Percentiles rank a stretch among this genome's conserved stretches.
These are phyloP conservation scores for Cyprinus carpio DNA, from an alignment of 2,113 vertebrate species.

Conservation along the genomic window DNA sequence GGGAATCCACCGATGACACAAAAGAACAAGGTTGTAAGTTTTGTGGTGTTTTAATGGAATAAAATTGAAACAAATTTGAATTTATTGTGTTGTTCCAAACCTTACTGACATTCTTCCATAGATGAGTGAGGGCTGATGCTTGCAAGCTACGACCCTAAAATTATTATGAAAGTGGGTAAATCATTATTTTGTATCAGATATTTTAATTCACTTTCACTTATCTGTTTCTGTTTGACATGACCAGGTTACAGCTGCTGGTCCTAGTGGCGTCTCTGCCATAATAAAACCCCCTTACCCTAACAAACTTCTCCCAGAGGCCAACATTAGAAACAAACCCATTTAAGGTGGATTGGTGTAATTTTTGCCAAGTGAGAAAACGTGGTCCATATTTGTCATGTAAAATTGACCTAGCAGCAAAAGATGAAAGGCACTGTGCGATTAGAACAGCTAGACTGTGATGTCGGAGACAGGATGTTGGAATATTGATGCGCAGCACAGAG, in stretches of 20 bases:
- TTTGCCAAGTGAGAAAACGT: background rate
- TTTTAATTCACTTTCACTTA: background rate
- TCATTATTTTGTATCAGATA: background rate
- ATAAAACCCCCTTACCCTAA: slow-evolving; percentile 20
- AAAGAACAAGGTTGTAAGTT: background rate
- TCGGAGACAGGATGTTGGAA: slow-evolving; percentile 63
- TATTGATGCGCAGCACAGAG: slow-evolving; percentile 62
- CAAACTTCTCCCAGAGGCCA: background rate
- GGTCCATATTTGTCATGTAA: slow-evolving; percentile 37
- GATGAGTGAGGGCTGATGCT: background rate
- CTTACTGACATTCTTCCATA: background rate
- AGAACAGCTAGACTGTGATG: slow-evolving; percentile 50
- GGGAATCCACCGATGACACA: background rate
- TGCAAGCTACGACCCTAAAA: background rate
- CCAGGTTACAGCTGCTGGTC: background rate
- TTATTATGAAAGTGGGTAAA: background rate
- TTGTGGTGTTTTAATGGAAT: background rate
- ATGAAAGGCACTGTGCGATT: slow-evolving; percentile 57
- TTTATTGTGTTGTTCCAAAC: background rate
- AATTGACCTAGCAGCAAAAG: slow-evolving; percentile 51
- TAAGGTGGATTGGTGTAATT: slow-evolving; percentile 16
- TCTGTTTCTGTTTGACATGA: background rate
- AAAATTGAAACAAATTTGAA: background rate
- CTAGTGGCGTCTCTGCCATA: background rate
- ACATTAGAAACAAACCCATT: slow-evolving; percentile 22